Conservation (phyloP, 2,113 vertebrate species). For the Cephalopholis sonnerati region DNA sequence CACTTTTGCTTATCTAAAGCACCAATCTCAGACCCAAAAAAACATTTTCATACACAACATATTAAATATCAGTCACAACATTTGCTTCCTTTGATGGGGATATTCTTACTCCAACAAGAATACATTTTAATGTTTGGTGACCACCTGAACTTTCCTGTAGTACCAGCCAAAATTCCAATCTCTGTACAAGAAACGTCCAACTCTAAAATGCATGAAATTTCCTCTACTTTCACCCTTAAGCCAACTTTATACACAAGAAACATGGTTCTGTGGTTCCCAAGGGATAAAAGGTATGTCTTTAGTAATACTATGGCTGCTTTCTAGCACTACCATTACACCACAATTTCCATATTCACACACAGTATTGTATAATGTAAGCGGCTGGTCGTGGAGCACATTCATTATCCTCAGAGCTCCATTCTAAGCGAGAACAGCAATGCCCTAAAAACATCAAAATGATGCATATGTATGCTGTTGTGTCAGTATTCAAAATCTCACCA, state of each 20-base stretch:
- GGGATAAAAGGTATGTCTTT: background rate
- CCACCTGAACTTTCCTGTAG: background rate
- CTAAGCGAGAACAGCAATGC: background rate
- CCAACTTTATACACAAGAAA: background rate
- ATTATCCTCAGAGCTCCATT: background rate
- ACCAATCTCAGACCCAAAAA: background rate
- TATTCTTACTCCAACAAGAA: background rate
- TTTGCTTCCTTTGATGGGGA: background rate
- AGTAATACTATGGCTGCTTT: background rate
- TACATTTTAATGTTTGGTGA: background rate
- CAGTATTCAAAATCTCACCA: conserved; percentile 11
- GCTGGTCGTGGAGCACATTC: background rate
- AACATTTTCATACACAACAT: background rate
- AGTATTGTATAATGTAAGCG: background rate
- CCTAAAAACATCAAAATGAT: background rate
- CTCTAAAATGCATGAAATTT: background rate
- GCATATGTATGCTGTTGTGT: conserved; percentile 24
- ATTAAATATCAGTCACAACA: background rate
- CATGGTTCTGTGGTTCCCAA: too few species aligned
- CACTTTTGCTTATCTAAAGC: background rate
- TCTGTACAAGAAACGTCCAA: background rate
- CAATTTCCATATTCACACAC: background rate
- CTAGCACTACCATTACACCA: background rate
- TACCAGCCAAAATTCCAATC: background rate
- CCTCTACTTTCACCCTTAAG: background rate